Conservation (phyloP, 2,797 vertebrate species). For the Fistularia tabacaria region DNA sequence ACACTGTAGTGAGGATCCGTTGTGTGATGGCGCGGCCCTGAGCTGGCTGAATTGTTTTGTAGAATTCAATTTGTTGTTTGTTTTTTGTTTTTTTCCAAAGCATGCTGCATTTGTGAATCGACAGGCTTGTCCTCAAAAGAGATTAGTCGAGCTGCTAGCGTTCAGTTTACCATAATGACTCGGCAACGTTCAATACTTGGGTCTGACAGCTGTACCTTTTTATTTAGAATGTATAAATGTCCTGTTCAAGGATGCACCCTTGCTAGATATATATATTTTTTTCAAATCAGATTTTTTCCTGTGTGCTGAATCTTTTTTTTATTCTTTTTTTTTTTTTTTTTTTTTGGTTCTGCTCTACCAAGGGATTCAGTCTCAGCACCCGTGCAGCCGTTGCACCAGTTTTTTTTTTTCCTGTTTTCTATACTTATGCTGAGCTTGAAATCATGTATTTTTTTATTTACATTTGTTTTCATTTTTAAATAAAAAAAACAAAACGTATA, state of each 20-base stretch:
- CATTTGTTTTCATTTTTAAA: slow-evolving; percentile 66
- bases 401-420: slow-evolving; percentile 49
- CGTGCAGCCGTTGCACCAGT: slow-evolving; percentile 54
- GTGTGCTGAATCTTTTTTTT: slow-evolving; percentile 49
- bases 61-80: slow-evolving; percentile 28
- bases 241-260: slow-evolving; percentile 40
- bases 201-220: slow-evolving; percentile 61
- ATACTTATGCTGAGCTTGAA: slow-evolving; percentile 56
- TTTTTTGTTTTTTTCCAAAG: slow-evolving; percentile 30
- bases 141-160: slow-evolving; percentile 63
- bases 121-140: slow-evolving; percentile 59
- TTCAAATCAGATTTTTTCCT: slow-evolving; percentile 59
- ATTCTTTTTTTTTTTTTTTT: slow-evolving; percentile 3
- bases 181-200: slow-evolving; percentile 27
- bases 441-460: slow-evolving; percentile 70
- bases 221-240: slow-evolving; percentile 72
- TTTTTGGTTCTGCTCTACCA: slow-evolving; percentile 43
- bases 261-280: slow-evolving; percentile 46
- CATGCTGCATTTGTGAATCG: slow-evolving; percentile 60
- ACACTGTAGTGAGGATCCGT: slow-evolving; percentile 50
- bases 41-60: slow-evolving; percentile 53
- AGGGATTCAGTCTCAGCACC: slow-evolving; percentile 51
- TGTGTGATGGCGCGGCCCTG: slow-evolving; percentile 36
- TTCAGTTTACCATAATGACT: slow-evolving; percentile 59
- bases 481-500: slow-evolving; percentile 54